Evolutionary conservation across 2,888 invertebrate species (phyloP).

Genomic region (Hypolimnas misippus): DNA sequence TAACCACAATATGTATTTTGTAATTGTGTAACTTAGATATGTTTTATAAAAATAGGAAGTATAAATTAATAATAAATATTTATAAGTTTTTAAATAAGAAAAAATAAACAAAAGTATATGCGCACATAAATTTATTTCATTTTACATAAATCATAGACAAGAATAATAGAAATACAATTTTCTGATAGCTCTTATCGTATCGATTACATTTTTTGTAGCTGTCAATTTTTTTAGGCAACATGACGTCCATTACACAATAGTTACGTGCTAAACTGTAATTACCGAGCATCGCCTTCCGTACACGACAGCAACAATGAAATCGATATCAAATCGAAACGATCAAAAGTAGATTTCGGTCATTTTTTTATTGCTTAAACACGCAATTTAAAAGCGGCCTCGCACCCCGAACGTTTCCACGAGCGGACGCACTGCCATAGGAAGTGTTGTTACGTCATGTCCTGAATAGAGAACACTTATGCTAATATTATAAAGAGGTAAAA

Average conservation of each 20-base stretch:
- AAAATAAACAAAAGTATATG: no score
- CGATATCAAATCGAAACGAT: slow-evolving; percentile 71
- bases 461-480: no score
- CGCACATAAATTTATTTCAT: no score
- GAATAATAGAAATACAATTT: slow-evolving; percentile 14
- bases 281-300: slow-evolving; percentile 72
- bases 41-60: no score
- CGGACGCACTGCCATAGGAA: slow-evolving; percentile 35
- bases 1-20: no score
- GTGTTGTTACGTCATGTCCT: slow-evolving; percentile 23
- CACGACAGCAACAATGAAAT: slow-evolving; percentile 74
- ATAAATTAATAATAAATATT: no score
- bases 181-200: slow-evolving; percentile 22
- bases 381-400: slow-evolving; percentile 56
- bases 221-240: slow-evolving; percentile 50
- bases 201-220: slow-evolving; percentile 25
- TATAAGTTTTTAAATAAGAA: no score
- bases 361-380: slow-evolving; percentile 70
- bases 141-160: no score
- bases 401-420: slow-evolving; percentile 38
- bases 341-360: slow-evolving; percentile 72
- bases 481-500: no score
- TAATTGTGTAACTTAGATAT: no score
- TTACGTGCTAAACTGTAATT: slow-evolving; percentile 76
- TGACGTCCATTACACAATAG: slow-evolving; percentile 69